Conservation (phyloP, 1,140 invertebrate species). For the Pygmarrhopalites habei region DNA sequence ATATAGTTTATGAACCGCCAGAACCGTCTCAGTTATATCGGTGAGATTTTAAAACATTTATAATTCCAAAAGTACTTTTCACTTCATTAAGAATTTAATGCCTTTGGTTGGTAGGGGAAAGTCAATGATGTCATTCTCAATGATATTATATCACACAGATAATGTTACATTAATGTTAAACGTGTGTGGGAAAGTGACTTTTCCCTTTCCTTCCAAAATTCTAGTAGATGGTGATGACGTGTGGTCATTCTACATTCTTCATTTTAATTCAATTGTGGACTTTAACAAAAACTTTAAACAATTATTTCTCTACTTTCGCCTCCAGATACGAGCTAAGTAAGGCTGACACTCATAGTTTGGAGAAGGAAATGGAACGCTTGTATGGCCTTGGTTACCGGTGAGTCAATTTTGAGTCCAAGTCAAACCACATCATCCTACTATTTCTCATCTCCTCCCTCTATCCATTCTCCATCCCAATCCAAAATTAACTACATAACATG, state of each 20-base stretch:
- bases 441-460: too few relatives aligned
- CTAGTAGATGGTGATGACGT: too few relatives aligned
- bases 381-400: conserved; percentile 62
- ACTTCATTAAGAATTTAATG: neutral
- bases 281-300: too few relatives aligned
- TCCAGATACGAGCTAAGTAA: conserved; percentile 49
- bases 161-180: neutral
- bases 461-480: too few relatives aligned
- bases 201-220: neutral
- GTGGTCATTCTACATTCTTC: too few relatives aligned
- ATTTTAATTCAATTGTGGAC: too few relatives aligned
- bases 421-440: too few relatives aligned
- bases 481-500: too few relatives aligned
- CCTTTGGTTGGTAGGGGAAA: neutral
- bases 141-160: neutral
- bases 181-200: neutral
- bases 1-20: conserved; percentile 52
- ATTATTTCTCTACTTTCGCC: too few relatives aligned
- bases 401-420: too few relatives aligned
- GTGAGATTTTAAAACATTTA: conserved; percentile 44
- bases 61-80: neutral
- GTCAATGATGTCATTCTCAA: neutral
- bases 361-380: conserved; percentile 59
- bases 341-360: conserved; percentile 57
- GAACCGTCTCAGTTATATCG: conserved; percentile 55